phyloP scores from a whole-genome alignment of 2,113 vertebrate species.

The Talpa occidentalis region DNA sequence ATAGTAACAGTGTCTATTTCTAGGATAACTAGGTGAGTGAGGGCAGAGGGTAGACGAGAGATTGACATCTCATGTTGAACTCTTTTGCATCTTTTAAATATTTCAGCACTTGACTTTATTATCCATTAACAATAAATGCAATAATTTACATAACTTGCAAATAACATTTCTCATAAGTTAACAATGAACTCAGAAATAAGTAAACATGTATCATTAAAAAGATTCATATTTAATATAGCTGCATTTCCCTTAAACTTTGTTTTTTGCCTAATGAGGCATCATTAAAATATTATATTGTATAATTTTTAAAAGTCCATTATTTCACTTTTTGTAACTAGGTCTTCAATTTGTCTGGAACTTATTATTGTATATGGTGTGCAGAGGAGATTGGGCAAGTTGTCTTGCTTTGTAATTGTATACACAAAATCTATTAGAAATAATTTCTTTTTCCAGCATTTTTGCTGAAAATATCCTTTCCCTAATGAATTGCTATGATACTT shows the following conservation, averaged over 20 bases:
- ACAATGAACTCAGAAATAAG: neutral
- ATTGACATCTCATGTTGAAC: neutral
- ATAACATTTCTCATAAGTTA: neutral
- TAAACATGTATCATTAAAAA: neutral
- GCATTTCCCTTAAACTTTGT: neutral
- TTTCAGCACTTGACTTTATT: neutral
- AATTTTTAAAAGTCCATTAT: neutral
- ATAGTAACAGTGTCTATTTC: neutral
- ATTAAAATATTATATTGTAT: neutral
- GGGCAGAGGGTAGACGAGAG: neutral
- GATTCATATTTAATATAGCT: neutral
- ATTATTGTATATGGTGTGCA: neutral
- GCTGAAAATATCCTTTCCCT: neutral
- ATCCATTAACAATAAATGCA: neutral
- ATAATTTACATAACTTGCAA: neutral
- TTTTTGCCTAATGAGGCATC: neutral
- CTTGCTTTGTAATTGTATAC: neutral
- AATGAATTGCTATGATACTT: accelerated
- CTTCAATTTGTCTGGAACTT: neutral
- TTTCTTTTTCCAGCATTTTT: neutral
- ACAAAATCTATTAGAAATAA: neutral
- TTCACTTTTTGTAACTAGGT: neutral
- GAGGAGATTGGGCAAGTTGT: neutral
- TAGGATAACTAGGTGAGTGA: neutral
- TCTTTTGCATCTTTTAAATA: neutral